phyloP scores from a whole-genome alignment of 2,888 invertebrate genomes.

The Trichopoda pennipes region DNA sequence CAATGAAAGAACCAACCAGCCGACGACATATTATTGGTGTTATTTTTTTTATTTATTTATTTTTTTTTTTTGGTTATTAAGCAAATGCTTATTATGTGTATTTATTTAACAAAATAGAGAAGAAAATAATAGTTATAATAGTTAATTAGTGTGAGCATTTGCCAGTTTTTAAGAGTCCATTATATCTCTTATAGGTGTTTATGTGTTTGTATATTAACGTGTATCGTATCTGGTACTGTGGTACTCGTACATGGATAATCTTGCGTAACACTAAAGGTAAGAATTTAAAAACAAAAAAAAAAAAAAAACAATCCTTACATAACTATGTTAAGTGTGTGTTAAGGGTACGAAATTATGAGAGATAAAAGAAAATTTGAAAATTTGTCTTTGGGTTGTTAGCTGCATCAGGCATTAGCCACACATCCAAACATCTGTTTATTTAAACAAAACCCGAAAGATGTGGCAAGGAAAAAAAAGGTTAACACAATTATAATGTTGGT shows the following conservation, averaged over 20 bases:
- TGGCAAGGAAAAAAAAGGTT: slow-evolving; percentile 46
- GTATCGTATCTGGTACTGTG: background rate
- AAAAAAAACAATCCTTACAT: background rate
- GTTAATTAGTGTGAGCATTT: slow-evolving; percentile 37
- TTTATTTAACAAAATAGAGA: slow-evolving; percentile 23
- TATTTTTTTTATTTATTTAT: too few species aligned
- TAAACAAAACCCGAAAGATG: slow-evolving; percentile 13
- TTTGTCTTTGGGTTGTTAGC: slow-evolving; percentile 31
- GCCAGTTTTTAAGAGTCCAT: slow-evolving; percentile 19
- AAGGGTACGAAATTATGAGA: slow-evolving; percentile 37
- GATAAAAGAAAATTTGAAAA: slow-evolving; percentile 19
- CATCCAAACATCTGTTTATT: slow-evolving; percentile 53
- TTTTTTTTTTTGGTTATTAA: background rate
- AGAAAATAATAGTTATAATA: background rate
- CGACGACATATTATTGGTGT: too few species aligned
- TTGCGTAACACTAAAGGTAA: slow-evolving; percentile 16
- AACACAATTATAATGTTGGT: slow-evolving; percentile 54
- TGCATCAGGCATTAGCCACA: slow-evolving; percentile 37
- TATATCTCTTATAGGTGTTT: background rate
- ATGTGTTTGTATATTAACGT: background rate
- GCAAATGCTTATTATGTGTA: background rate
- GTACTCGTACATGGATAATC: slow-evolving; percentile 35
- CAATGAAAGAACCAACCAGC: slow-evolving; percentile 23
- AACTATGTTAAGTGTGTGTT: background rate
- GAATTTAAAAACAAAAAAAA: background rate